A percentile compares a stretch with the other conserved stretches of the same genome.
phyloP scores from a whole-genome alignment of 2,797 vertebrate genomes.

The Karalla daura region DNA sequence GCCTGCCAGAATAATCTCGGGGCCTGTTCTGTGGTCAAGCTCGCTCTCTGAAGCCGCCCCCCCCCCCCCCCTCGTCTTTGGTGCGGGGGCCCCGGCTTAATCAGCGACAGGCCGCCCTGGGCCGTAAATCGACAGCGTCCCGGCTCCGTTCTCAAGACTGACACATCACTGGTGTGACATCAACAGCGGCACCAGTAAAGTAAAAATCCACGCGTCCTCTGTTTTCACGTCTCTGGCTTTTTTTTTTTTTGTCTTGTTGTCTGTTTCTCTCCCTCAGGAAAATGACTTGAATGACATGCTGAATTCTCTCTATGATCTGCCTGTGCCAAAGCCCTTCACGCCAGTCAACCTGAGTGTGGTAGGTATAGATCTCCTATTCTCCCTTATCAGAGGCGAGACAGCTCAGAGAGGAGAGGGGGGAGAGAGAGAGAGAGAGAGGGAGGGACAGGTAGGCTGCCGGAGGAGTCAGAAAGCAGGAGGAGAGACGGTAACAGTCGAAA shows the following conservation, averaged over 20 bases:
- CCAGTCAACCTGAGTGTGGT: constrained; percentile 95
- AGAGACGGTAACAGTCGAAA: constrained; percentile 28
- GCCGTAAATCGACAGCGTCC: constrained; percentile 78
- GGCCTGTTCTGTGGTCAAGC: constrained; percentile 76
- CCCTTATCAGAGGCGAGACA: constrained; percentile 48
- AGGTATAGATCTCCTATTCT: constrained; percentile 76
- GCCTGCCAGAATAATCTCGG: constrained; percentile 64
- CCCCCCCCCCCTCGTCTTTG: constrained; percentile 65
- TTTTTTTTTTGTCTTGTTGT: constrained; percentile 41
- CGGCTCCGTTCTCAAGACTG: constrained; percentile 59
- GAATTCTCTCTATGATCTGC: constrained; percentile 90
- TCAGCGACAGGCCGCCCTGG: constrained; percentile 75
- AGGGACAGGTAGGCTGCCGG: constrained; percentile 37
- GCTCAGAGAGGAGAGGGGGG: constrained; percentile 26
- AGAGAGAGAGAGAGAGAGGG: constrained; percentile 7
- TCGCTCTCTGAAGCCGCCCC: constrained; percentile 73
- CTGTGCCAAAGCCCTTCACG: constrained; percentile 93
- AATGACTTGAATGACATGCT: constrained; percentile 94
- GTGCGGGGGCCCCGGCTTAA: constrained; percentile 77
- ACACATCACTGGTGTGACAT: constrained; percentile 53
- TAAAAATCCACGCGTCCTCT: constrained; percentile 45
- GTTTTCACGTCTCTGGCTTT: constrained; percentile 34
- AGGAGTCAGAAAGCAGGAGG: constrained; percentile 11
- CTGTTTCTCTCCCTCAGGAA: constrained; percentile 82
- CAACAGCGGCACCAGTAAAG: constrained; percentile 56